Base-by-base conservation (phyloP, 2,888 invertebrate species). In the Harpagoxenus sublaevis region DNA sequence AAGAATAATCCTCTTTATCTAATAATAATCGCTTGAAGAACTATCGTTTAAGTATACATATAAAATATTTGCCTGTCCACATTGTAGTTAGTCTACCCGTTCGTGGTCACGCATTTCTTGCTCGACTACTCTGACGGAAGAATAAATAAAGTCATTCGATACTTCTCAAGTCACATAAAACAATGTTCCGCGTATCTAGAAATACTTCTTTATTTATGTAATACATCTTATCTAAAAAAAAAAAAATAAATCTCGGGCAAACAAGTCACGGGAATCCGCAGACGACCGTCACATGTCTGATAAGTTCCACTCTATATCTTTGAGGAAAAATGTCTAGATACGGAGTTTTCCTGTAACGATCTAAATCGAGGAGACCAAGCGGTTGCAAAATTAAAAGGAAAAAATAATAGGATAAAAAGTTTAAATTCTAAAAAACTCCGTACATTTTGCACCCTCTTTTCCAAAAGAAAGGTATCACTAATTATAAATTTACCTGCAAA, bases 1-100 rank as follows among this genome's bases (percentile, higher is more conserved):
- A 2, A 57, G 83, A 86, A 31, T 35, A 74, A 0, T 60, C 3
- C 15, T 5, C n/a, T n/a, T 5, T 28, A 6, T 6, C 18, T 1
- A 3, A 1, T 15, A 10, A 51, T 8, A 31, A 48, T 28, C 10
- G 39, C 18, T 35, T 71, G 15, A 31, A 42, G 12, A 31, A 45
- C 2, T 15, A 1, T 10, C 53, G 39, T 70, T 51, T n/a, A 23
- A 23, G 23, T 23, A 23, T 23, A 23, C 23, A 86, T 28, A 35
- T 74, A 71, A 70, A 86, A 74, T 63, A 86, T 31, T 57, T 87
- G 75, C 53, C 79, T 70, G 12, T n/a, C 68, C 42, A 70, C 83
- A 3, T 86, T n/a, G 23, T 79, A 65, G 18, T 86, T 86, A 23
- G 23, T 23, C 2, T 65, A 39, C 4, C 86, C 85, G 35, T 55